Evolutionary conservation across 1,140 invertebrate genomes (phyloP).

Genomic region (Cherax quadricarinatus): DNA sequence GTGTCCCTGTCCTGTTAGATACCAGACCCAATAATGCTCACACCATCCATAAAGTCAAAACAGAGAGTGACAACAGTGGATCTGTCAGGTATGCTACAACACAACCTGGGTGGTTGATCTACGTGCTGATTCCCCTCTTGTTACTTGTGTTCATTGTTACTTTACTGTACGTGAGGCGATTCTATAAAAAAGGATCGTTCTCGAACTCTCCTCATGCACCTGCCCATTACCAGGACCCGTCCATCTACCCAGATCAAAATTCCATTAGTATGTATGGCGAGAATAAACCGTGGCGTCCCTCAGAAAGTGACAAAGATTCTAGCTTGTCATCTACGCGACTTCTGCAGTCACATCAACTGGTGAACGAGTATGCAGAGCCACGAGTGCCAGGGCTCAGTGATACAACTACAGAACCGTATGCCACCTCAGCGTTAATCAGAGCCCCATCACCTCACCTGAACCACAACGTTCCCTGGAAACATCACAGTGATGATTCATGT

Average conservation of each 20-base stretch:
- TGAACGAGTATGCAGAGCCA: conserved; percentile 21
- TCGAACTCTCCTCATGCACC: conserved; percentile 6
- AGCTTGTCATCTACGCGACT: conserved; percentile 26
- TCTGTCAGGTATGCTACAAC: background rate
- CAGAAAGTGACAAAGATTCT: conserved; percentile 44
- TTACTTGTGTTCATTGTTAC: conserved; percentile 12
- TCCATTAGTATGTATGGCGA: conserved; percentile 45
- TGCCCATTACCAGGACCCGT: conserved; percentile 17
- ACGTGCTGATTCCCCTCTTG: conserved; percentile 38
- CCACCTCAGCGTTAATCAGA: conserved; percentile 18
- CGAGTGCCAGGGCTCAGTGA: background rate
- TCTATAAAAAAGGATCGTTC: background rate
- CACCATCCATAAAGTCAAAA: background rate
- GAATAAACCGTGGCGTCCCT: conserved; percentile 6
- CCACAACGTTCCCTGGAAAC: background rate
- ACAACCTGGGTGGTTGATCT: conserved; percentile 42
- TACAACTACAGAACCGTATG: conserved; percentile 1
- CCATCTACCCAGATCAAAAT: conserved; percentile 27
- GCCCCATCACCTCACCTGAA: background rate
- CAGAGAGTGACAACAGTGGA: background rate
- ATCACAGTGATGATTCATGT: conserved; percentile 1
- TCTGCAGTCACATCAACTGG: conserved; percentile 15
- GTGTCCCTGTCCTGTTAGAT: conserved; percentile 7
- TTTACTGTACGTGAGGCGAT: conserved; percentile 24
- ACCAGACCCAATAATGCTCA: background rate